These are phyloP conservation scores for Myiozetetes cayanensis DNA, from an alignment of 2,113 vertebrate genomes.

Conservation along the genomic window DNA sequence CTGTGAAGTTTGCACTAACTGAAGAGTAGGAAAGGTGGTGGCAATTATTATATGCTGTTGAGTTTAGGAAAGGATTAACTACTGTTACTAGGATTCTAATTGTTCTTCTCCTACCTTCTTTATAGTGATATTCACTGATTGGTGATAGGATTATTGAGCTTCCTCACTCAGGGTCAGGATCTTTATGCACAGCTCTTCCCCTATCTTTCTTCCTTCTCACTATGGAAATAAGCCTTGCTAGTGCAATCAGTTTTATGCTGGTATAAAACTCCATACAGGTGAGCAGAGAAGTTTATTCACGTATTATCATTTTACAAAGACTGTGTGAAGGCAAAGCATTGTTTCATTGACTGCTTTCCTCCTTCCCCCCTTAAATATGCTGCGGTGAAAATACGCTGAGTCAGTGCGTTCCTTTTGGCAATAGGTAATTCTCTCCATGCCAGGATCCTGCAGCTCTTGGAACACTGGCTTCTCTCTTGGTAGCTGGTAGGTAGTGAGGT, in stretches of 20 bases:
- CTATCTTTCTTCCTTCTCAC: background rate
- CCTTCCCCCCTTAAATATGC: background rate
- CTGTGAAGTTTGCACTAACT: background rate
- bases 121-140: background rate
- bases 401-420: constrained; percentile 5
- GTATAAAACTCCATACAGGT: background rate
- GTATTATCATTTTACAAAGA: background rate
- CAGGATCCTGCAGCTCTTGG: background rate
- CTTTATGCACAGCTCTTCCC: background rate
- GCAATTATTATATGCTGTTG: background rate
- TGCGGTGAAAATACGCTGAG: background rate
- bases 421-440: constrained; percentile 1
- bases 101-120: background rate
- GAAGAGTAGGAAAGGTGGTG: background rate
- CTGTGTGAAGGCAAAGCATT: background rate
- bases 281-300: background rate
- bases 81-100: background rate
- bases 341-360: background rate
- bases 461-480: background rate
- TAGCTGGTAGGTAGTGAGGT: background rate
- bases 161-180: background rate
- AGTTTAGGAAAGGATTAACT: background rate
- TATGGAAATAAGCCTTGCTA: background rate
- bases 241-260: background rate
- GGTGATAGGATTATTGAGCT: background rate